Evolutionary conservation across 1,140 invertebrate genomes (phyloP), one percentile per base, ranked within the genome.

Genomic region (Pantala flavescens): DNA sequence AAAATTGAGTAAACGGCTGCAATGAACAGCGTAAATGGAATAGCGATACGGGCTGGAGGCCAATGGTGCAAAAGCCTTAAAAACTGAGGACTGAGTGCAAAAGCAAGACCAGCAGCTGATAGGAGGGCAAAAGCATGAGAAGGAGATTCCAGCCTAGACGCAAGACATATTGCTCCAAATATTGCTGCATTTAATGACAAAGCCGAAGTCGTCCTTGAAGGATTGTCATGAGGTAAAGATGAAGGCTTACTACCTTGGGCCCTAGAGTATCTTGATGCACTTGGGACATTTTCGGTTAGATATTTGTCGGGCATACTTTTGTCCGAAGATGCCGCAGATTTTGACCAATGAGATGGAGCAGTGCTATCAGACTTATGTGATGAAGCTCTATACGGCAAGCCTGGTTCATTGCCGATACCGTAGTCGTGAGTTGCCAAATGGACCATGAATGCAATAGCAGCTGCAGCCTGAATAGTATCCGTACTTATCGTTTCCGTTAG

Each of bases 401-500:
- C 49, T 19, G 49, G 49, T 21, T 63, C 49, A 63, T 21, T 63
- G 12, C 49, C 49, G n/a, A 63, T 21, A 19, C 49, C 93, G 81
- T 98, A 99, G 82, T 98, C 93, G 80, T 93, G 93, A 80, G 97
- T 97, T 75, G 95, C 86, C 43, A 99, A 84, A 85, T 98, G 95
- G 9, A 93, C 83, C 0, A 95, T 78, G 82, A 98, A 89, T 89
- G 97, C 95, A 49, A 95, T 86, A 71, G 92, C 89, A 23, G 94
- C 90, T 85, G 91, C 95, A 0, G 93, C 92, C 80, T 98, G 98
- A 80, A 98, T 98, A 1, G 96, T 98, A 82, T 99, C 96, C 0
- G 96, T 98, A 80, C 95, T 97, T 0, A 98, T 92, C 0, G 95
- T 96, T 82, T 97, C 93, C 0, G 97, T 98, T 43, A 98, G 84